Conservation (phyloP, 2,888 invertebrate species). For the Hypercompe scribonia region DNA sequence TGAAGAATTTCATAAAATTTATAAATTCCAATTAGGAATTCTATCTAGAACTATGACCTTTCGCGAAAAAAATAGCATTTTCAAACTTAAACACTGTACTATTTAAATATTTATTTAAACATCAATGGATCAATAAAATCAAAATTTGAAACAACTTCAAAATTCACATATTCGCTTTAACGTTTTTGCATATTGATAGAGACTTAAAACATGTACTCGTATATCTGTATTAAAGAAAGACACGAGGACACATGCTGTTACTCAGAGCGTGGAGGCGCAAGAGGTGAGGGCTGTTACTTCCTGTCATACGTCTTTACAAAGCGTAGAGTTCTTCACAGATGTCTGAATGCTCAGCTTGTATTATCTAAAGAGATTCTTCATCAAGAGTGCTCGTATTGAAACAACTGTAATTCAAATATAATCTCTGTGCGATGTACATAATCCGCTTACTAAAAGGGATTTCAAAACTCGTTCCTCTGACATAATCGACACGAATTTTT, state of each 20-base stretch:
- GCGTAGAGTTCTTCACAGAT: conserved; percentile 46
- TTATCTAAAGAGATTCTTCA: conserved; percentile 50
- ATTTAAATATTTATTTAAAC: neutral
- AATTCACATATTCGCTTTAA: neutral
- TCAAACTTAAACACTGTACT: neutral
- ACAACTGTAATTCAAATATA: conserved; percentile 60
- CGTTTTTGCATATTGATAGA: neutral
- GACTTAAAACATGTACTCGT: neutral
- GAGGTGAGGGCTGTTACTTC: conserved; percentile 71
- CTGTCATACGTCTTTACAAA: conserved; percentile 61
- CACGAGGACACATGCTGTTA: conserved; percentile 24
- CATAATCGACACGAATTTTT: conserved; percentile 85
- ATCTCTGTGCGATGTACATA: conserved; percentile 68
- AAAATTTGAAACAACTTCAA: neutral
- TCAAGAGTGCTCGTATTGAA: conserved; percentile 50
- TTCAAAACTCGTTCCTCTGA: conserved; percentile 78
- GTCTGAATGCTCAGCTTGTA: conserved; percentile 23
- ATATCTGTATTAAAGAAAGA: neutral
- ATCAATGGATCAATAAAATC: neutral
- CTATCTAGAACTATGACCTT: too few species aligned
- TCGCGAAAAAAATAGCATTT: neutral
- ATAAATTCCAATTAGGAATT: too few species aligned
- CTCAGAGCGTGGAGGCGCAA: conserved; percentile 45
- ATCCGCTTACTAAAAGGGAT: conserved; percentile 77
- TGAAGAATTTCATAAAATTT: too few species aligned